These are phyloP conservation scores for Leucoraja ocellata DNA, from an alignment of 2,797 vertebrate species.

Conservation along the genomic window DNA sequence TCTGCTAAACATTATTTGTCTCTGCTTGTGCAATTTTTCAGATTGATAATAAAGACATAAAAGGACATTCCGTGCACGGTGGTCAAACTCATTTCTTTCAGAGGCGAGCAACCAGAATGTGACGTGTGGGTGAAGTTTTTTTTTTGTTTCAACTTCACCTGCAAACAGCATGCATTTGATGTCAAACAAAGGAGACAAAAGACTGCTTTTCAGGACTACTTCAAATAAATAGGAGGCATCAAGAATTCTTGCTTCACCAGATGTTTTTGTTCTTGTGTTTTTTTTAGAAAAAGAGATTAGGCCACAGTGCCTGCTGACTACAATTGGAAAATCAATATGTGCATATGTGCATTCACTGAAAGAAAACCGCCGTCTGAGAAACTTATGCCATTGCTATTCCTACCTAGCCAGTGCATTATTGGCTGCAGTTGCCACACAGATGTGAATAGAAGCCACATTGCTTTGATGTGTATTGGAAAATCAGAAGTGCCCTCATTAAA, in stretches of 20 bases:
- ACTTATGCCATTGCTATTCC: neutral
- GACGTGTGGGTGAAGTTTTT: neutral
- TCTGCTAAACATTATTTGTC: neutral
- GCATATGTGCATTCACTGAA: conserved; percentile 20
- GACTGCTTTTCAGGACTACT: conserved; percentile 8
- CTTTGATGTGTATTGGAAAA: neutral
- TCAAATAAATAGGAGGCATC: conserved; percentile 9
- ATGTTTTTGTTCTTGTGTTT: conserved; percentile 7
- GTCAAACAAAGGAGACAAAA: conserved; percentile 17
- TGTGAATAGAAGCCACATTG: neutral
- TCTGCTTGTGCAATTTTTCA: neutral
- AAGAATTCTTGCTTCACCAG: neutral
- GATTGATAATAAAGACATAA: neutral
- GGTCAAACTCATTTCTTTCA: neutral
- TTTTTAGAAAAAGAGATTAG: conserved; percentile 9
- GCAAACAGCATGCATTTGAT: neutral
- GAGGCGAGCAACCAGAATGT: neutral
- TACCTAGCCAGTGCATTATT: neutral
- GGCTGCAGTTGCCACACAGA: neutral
- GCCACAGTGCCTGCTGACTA: conserved; percentile 15
- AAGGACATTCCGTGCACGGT: neutral
- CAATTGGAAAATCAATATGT: conserved; percentile 22
- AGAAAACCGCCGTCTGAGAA: neutral
- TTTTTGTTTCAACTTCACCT: neutral
- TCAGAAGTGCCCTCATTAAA: neutral